Conservation (phyloP, 1,140 invertebrate species). For the Caenorhabditis tropicalis region DNA sequence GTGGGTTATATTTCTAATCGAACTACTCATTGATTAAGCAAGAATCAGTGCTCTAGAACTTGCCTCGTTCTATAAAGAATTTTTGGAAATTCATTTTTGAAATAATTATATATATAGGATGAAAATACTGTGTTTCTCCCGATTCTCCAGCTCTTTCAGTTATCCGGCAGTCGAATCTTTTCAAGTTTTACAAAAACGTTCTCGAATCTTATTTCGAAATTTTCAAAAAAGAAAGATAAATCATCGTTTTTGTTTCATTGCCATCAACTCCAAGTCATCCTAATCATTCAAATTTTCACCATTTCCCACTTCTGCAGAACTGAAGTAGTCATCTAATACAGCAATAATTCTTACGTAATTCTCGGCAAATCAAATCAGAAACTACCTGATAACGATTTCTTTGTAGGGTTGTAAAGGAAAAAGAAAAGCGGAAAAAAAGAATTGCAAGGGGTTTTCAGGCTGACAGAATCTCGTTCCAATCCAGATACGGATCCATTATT, state of each 20-base stretch:
- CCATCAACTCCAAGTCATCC: neutral
- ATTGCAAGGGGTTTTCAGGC: constrained; percentile 49
- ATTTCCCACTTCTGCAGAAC: neutral
- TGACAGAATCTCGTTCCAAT: constrained; percentile 56
- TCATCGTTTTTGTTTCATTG: neutral
- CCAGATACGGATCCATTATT: constrained; percentile 59
- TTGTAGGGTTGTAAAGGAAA: neutral
- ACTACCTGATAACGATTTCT: neutral
- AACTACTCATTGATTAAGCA: too few relatives aligned
- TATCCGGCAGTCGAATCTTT: too few relatives aligned
- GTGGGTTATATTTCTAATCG: too few relatives aligned
- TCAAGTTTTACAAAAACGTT: too few relatives aligned
- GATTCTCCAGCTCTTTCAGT: too few relatives aligned
- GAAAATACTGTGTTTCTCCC: too few relatives aligned
- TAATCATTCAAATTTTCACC: neutral
- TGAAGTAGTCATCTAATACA: constrained; percentile 2
- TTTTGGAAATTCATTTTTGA: too few relatives aligned
- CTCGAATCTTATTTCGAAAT: neutral
- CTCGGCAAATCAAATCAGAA: constrained; percentile 19
- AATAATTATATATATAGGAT: too few relatives aligned
- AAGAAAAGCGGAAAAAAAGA: neutral
- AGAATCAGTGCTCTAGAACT: too few relatives aligned
- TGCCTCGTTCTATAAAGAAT: too few relatives aligned
- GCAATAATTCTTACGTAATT: constrained; percentile 25
- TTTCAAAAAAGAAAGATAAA: neutral